Evolutionary conservation across 2,113 vertebrate genomes (phyloP).

Genomic region (Dasyprocta punctata): DNA sequence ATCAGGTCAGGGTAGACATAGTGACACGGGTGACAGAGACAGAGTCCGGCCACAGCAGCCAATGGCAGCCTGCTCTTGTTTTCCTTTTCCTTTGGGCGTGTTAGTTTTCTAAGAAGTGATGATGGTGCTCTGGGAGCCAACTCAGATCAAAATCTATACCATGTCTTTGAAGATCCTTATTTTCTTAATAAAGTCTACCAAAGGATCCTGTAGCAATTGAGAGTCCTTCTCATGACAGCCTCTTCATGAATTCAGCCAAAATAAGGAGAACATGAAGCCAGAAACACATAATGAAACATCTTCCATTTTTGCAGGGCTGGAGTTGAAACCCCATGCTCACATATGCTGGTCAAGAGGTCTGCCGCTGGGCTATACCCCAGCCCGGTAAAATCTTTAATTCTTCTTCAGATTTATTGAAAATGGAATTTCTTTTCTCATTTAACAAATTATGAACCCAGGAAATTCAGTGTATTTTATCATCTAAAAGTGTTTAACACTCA

Average conservation of each 20-base stretch:
- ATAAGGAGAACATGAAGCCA: background rate
- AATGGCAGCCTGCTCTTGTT: background rate
- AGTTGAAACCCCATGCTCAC: background rate
- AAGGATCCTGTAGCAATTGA: background rate
- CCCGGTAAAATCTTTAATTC: background rate
- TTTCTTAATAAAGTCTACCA: background rate
- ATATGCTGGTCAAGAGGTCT: background rate
- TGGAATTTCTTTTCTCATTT: background rate
- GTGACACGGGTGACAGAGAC: background rate
- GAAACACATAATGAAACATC: slow-evolving; percentile 42
- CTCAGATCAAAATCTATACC: background rate
- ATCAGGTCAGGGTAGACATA: background rate
- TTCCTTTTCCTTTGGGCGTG: background rate
- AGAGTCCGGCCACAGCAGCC: background rate
- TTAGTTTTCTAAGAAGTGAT: background rate
- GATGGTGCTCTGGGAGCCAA: background rate
- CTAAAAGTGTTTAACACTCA: slow-evolving; percentile 17
- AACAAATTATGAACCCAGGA: slow-evolving; percentile 9
- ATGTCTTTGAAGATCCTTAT: background rate
- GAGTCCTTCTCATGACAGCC: background rate
- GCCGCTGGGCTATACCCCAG: background rate
- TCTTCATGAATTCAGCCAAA: background rate
- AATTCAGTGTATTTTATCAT: slow-evolving; percentile 38
- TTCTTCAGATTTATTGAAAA: slow-evolving; percentile 41
- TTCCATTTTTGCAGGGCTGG: background rate